Percentiles rank a stretch among this genome's conserved stretches.
These are phyloP conservation scores for Epinotia nisella DNA, from an alignment of 2,888 invertebrate genomes.

Conservation along the genomic window DNA sequence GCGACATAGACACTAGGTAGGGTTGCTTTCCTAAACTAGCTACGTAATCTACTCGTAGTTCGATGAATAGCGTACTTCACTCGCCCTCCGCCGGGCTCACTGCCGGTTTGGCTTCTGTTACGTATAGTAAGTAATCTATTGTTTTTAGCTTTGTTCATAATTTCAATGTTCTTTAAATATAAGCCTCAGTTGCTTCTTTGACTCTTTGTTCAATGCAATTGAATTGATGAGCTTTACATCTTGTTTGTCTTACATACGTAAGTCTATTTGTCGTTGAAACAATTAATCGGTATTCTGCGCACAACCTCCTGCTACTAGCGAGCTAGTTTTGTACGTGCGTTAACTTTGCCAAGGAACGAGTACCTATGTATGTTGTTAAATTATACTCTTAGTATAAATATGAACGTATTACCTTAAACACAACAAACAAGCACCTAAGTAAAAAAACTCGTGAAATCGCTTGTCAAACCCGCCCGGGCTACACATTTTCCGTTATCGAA, in stretches of 20 bases:
- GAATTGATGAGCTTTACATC: constrained; percentile 60
- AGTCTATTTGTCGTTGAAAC: constrained; percentile 64
- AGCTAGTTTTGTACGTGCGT: constrained; percentile 70
- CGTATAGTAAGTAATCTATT: constrained; percentile 9
- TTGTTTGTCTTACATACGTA: constrained; percentile 67
- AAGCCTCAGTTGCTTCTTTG: constrained; percentile 49
- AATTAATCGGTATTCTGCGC: constrained; percentile 77
- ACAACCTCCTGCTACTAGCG: constrained; percentile 55
- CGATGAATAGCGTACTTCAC: neutral
- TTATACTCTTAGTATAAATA: constrained; percentile 62
- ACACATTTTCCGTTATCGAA: too few species aligned
- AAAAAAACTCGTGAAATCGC: too few species aligned
- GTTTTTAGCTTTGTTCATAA: constrained; percentile 1
- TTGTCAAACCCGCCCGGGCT: too few species aligned
- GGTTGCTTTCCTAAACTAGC: neutral
- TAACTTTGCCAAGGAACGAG: constrained; percentile 48
- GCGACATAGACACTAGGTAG: too few species aligned
- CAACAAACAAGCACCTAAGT: too few species aligned
- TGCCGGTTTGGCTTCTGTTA: neutral
- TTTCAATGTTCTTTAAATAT: constrained; percentile 26
- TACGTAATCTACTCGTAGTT: neutral
- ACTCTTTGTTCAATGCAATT: constrained; percentile 58
- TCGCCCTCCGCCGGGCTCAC: neutral
- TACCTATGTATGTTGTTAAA: constrained; percentile 57
- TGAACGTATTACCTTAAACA: constrained; percentile 52